These are phyloP conservation scores for Hyles vespertilio DNA, from an alignment of 1,140 invertebrate genomes.

Conservation along the genomic window DNA sequence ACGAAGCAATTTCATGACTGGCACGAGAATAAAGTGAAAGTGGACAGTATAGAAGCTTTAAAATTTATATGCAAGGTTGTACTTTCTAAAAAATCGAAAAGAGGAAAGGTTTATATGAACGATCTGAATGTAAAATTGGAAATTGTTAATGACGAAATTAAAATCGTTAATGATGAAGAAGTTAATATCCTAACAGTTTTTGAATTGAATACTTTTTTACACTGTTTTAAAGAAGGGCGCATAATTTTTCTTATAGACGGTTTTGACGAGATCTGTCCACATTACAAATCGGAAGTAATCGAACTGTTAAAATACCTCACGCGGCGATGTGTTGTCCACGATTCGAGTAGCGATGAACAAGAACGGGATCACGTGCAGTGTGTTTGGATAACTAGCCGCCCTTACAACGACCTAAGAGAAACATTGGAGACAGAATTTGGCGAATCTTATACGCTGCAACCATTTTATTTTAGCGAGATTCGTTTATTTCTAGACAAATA, in stretches of 20 bases:
- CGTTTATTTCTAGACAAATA: background rate
- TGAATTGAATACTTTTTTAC: slow-evolving; percentile 9
- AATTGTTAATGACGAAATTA: background rate
- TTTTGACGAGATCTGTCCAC: slow-evolving; percentile 9
- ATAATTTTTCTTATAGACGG: slow-evolving; percentile 17
- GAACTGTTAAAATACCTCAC: background rate
- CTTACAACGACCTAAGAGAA: slow-evolving; percentile 5
- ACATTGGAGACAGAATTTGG: slow-evolving; percentile 7
- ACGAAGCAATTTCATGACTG: slow-evolving; percentile 8
- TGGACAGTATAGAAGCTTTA: slow-evolving; percentile 4
- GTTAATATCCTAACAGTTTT: background rate
- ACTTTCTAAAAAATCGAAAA: background rate
- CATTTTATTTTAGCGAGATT: background rate
- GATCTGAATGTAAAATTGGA: background rate
- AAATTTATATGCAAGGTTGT: slow-evolving; percentile 8
- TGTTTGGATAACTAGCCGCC: slow-evolving; percentile 15
- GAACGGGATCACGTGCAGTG: background rate
- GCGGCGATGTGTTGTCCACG: too few relatives aligned
- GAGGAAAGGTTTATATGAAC: too few relatives aligned
- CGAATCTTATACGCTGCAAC: slow-evolving; percentile 1
- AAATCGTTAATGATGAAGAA: background rate
- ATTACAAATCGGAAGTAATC: background rate
- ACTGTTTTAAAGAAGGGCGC: slow-evolving; percentile 7
- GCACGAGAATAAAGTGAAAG: slow-evolving; percentile 6
- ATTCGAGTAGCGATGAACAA: too few relatives aligned